Base-by-base conservation (phyloP, 1,140 invertebrate species). In the Zaprionus kolodkinae region DNA sequence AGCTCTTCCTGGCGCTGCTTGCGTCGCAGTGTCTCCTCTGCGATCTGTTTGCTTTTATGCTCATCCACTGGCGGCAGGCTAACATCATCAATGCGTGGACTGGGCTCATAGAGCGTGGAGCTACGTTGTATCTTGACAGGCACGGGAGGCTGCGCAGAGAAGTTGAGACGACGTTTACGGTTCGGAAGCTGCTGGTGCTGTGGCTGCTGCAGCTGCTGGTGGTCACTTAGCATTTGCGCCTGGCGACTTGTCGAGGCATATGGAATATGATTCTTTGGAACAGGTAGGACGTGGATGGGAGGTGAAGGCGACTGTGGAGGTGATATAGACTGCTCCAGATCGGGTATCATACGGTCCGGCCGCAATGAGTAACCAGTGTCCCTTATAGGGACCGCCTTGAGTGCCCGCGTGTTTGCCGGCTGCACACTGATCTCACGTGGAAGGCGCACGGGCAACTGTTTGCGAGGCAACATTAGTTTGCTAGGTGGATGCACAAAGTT, bases 261-360 rank as follows among this genome's bases (percentile, higher is more conserved):
- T 35, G 67, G 35, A 2, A 72, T 38, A 6, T 43, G 50, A 9
- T 7, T 75, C 52, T 74, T 88, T 1, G 70, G 48, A 11, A 48
- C 17, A 1, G 52, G 17, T 57, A 66, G 59, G 1, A 12, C 13
- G 25, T 57, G 72, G 17, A 75, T 56, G 5, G 82, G 21, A 9
- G 76, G 75, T 27, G 73, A 72, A 60, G 84, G 84, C 25, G 88
- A 81, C 13, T 88, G 81, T 6, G 88, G 83, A 7, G 88, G 88
- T 25, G 76, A 71, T 35, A 68, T 71, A 1, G 79, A 76, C 27
- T 85, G 78, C n/a, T 80, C 78, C 21, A 82, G 52, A 57, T 89
- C 81, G 25, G 85, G 78, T 56, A 81, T 85, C 78, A 89, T 85
- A 5, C 85, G 85, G 2, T 91, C 88, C 2, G 88, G 83, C 0